Evolutionary conservation across 2,797 vertebrate species (phyloP), one percentile per base, ranked within the genome.

Genomic region (Pelochelys cantorii): DNA sequence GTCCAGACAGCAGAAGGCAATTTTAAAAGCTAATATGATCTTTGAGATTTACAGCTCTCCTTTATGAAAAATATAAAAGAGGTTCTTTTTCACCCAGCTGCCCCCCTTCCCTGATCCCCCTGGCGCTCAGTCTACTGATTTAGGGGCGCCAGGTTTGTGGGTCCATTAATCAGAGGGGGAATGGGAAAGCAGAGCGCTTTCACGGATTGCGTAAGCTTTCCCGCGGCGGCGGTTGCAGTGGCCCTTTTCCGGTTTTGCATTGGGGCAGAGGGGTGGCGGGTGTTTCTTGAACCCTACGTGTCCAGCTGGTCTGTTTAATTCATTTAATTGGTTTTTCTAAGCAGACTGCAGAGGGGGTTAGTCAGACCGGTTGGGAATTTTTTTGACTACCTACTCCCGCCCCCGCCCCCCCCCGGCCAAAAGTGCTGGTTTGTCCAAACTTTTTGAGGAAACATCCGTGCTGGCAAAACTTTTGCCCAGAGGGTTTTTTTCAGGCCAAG

Each of bases 221-320:
- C 15, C 8, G 14, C 7, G 29, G 17, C 4, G 48, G 77, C 3
- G 5, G 15, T 20, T 22, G 17, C 20, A 27, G 6, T 17, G n/a
- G 29, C 25, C 42, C 37, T 9, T 6, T 77, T 48, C 37, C 23
- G 14, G 2, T 42, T 48, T 77, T 52, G 23, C 23, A 25, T 27
- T 52, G 4, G 74, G 48, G 56, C 10, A 1, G 1, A 10, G 62
- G 18, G 55, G 75, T 31, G 37, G 75, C 22, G 56, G 37, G 75
- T 17, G 56, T 52, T 57, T 52, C 52, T 53, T 80, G 56, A 54
- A 54, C 48, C n/a, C 9, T 18, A 1, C 11, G 25, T 37, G 4
- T n/a, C 82, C 11, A 29, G 31, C 71, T 0, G 0, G 11, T 42
- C 10, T 0, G 1, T 59, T 84, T 65, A 31, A 5, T 3, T 0